These are phyloP conservation scores for Thamnophis sirtalis DNA, from an alignment of 2,113 vertebrate genomes.

Conservation along the genomic window DNA sequence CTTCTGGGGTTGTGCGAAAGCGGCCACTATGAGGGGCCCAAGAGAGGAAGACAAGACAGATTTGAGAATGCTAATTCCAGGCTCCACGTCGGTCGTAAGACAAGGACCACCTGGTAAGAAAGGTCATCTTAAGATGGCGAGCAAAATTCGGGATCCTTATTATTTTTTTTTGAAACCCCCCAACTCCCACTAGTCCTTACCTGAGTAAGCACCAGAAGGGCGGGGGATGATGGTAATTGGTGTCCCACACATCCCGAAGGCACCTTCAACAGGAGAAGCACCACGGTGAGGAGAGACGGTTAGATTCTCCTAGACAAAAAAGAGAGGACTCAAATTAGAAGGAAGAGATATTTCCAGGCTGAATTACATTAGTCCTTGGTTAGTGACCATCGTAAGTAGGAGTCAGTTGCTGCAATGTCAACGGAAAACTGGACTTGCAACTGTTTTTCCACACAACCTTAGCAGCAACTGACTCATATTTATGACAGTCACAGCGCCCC, in stretches of 20 bases:
- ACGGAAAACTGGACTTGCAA: not conserved
- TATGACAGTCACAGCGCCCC: not conserved
- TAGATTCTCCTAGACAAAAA: not conserved
- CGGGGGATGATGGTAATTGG: not conserved
- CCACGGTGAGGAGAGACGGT: not conserved
- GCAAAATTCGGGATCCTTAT: not conserved
- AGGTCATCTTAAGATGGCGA: not conserved
- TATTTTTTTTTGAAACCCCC: not conserved
- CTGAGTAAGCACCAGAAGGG: not conserved
- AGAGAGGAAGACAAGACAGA: not conserved
- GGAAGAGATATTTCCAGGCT: not conserved
- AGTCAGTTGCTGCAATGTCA: not conserved
- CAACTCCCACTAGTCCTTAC: not conserved
- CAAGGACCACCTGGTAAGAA: not conserved
- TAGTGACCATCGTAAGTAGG: not conserved
- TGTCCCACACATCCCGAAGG: not conserved
- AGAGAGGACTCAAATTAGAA: not conserved
- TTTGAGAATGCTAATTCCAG: not conserved
- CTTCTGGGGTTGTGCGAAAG: not conserved
- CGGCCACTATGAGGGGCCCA: not conserved
- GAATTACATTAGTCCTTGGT: rapidly evolving
- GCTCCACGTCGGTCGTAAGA: not conserved
- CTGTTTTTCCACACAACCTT: not conserved
- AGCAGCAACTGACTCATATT: not conserved
- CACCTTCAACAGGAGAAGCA: not conserved